Percentiles rank a stretch among this genome's conserved stretches.
Conservation (phyloP, 2,888 invertebrate species). For the Diarsia rubi region DNA sequence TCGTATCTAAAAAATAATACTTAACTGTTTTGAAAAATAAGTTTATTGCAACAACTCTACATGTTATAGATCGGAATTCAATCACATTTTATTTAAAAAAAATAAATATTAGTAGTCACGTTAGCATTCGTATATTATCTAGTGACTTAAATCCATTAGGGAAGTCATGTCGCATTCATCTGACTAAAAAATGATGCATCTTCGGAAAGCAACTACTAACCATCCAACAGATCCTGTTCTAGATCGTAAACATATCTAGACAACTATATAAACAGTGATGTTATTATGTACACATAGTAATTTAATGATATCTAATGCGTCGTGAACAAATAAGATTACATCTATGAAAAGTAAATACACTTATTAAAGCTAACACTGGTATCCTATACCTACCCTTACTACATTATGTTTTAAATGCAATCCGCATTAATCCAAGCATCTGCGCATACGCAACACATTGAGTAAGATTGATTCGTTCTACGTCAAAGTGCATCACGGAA, state of each 20-base stretch:
- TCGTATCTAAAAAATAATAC: background rate
- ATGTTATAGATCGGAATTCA: background rate
- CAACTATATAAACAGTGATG: constrained; percentile 13
- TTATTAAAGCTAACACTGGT: background rate
- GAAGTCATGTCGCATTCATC: background rate
- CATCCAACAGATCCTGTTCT: background rate
- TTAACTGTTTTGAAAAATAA: constrained; percentile 1
- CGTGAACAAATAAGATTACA: constrained; percentile 43
- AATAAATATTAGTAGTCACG: too few relatives aligned
- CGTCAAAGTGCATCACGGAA: constrained; percentile 37
- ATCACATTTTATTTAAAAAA: background rate
- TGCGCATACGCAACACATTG: constrained; percentile 30
- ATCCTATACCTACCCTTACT: background rate
- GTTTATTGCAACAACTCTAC: background rate
- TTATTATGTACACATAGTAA: constrained; percentile 12
- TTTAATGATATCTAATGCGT: constrained; percentile 21
- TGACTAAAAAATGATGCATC: too few relatives aligned
- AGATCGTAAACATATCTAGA: background rate
- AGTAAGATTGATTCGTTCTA: constrained; percentile 44
- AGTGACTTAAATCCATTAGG: background rate
- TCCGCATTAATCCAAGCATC: constrained; percentile 21
- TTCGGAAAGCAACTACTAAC: background rate
- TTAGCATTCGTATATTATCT: too few relatives aligned
- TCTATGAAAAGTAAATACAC: constrained; percentile 27
- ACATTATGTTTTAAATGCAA: constrained; percentile 33